Percentiles rank a stretch among this genome's conserved stretches.
phyloP scores from a whole-genome alignment of 2,113 vertebrate species.

The Hiodon tergisus region DNA sequence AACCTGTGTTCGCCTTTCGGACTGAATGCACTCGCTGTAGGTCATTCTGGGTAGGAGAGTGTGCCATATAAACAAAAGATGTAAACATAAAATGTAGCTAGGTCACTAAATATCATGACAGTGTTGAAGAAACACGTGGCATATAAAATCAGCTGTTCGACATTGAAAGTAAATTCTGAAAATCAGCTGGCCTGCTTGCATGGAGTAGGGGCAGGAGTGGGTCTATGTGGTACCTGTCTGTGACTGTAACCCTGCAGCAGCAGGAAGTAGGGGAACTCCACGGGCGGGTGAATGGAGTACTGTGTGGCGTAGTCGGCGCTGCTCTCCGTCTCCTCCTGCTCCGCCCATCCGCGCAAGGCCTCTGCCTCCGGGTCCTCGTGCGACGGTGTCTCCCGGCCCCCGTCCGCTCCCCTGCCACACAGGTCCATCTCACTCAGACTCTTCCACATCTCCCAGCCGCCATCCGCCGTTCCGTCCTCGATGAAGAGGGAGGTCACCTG shows the following conservation, averaged over 20 bases:
- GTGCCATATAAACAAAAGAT: no score
- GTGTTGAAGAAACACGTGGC: no score
- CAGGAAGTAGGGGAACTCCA: constrained; percentile 67
- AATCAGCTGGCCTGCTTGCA: no score
- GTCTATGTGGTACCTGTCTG: constrained; percentile 61
- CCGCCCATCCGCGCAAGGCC: constrained; percentile 29
- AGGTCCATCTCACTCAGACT: constrained; percentile 65
- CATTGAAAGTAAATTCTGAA: no score
- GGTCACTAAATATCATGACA: no score
- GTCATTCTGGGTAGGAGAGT: no score
- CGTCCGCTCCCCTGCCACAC: constrained; percentile 28
- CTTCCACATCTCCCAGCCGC: constrained; percentile 49
- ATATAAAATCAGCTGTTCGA: no score
- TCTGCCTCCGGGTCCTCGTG: neutral
- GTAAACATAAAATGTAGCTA: no score
- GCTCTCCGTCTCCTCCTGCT: constrained; percentile 66
- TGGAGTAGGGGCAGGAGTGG: neutral
- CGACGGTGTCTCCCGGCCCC: constrained; percentile 20
- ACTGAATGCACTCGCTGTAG: no score
- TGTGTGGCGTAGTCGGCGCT: constrained; percentile 62
- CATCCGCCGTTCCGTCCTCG: constrained; percentile 30
- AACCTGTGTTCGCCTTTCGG: no score
- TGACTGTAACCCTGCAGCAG: constrained; percentile 62
- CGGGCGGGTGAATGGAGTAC: constrained; percentile 68
- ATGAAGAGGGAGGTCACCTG: constrained; percentile 57